Base-by-base conservation (phyloP, 2,113 vertebrate species). In the Collichthys lucidus region DNA sequence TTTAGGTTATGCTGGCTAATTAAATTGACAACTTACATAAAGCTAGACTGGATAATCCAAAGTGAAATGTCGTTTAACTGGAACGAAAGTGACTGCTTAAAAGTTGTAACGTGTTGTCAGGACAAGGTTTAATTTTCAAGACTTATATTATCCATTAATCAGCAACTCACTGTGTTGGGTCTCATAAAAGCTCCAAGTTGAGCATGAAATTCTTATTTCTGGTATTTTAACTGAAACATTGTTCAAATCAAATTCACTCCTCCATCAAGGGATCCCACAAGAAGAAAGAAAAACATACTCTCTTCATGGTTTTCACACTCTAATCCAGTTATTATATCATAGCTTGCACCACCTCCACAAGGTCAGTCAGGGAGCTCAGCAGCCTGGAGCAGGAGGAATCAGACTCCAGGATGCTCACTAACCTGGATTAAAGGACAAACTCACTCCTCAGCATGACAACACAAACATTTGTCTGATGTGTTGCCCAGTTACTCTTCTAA, bases 261-360 rank as follows among this genome's bases (percentile, higher is more conserved):
- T 66, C 26, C 17, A 5, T 17, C 15, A 5, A 69, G 4, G 42
- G 17, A 68, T 60, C 17, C 63, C 63, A 24, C 42, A 40, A 42
- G 42, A 15, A 11, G 26, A n/a, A 15, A 24, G 7, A 15, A 15
- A 46, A 24, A 16, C 15, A 9, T 26, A 49, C 19, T 74, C 4
- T 0, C 72, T 11, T 44, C 26, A 15, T 9, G 50, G 50, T 49
- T 64, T 50, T 66, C 19, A 40, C 29, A 24, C 61, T 79, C 22
- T 44, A 17, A 76, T 55, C 29, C 29, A 50, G 68, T 24, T 29
- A 7, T 73, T 63, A 24, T 74, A 47, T 65, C 26, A 60, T 49
- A 68, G 29, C 53, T 63, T 9, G 5, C 29, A 64, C 57, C 52
- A 40, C 66, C 75, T 85, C 70, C 75, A 55, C 83, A 68, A 50